Evolutionary conservation across 2,888 invertebrate species (phyloP), one percentile per base, ranked within the genome.

Genomic region (Brachyptera putata): DNA sequence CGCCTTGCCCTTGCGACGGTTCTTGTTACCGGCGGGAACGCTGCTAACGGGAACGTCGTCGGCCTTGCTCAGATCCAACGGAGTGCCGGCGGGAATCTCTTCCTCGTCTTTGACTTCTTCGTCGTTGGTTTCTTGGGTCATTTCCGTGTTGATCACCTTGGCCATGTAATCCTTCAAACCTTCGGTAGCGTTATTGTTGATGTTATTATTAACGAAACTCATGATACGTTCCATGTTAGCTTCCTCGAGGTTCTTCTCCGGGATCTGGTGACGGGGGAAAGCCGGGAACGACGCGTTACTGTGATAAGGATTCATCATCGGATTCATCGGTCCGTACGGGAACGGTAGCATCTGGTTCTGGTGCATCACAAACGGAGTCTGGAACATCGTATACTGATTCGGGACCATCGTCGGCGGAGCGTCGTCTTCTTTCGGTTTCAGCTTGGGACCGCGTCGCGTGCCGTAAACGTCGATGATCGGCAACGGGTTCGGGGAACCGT

Each of bases 391-490:
- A 36, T 36, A 61, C n/a, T 56, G 49, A 30, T 46, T 36, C 46
- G 60, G 60, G 7, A 60, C 24, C 26, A 46, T 37, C n/a, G 41
- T 36, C 14, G 57, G 57, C 22, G 25, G 56, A 1, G 21, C 13
- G 9, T 36, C 30, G 18, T 57, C 57, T 14, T 53, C 50, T 41
- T 53, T 39, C 36, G 67, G 65, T 63, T 73, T 81, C 63, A 82
- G 83, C 69, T 91, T 91, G 0, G 94, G 94, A 0, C 95, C 95
- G 1, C 95, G 81, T 2, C 93, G 80, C 0, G 91, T 92, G 26
- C 95, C 94, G 70, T 94, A 93, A 0, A 95, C 89, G 73, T 95
- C 95, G 58, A 95, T 92, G 14, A 94, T 88, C 0, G 91, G 87
- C 36, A 89, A 73, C 0, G 92, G 91, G 74, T 94, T 94, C 0